phyloP scores from a whole-genome alignment of 2,888 invertebrate species.

The Oxyteleia sp. region DNA sequence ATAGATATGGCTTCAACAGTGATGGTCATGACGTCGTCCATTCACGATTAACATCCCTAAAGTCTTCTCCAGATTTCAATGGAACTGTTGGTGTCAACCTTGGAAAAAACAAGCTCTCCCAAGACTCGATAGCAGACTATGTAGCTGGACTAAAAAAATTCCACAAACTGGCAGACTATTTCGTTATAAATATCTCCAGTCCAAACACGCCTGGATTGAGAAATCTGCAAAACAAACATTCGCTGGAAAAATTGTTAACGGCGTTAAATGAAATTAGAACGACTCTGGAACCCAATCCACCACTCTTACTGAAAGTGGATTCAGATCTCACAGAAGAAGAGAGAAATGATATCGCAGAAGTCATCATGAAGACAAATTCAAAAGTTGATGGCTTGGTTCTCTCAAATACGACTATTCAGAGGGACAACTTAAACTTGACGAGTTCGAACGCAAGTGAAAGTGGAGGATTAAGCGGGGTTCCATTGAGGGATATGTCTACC shows the following conservation, averaged over 20 bases:
- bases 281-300: constrained; percentile 89
- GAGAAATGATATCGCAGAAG: constrained; percentile 93
- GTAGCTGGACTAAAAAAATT: constrained; percentile 95
- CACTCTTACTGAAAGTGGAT: constrained; percentile 97
- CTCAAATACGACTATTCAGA: constrained; percentile 95
- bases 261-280: constrained; percentile 90
- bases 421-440: constrained; percentile 90
- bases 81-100: constrained; percentile 96
- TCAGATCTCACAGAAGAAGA: constrained; percentile 95
- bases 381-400: constrained; percentile 97
- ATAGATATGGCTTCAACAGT: constrained; percentile 99
- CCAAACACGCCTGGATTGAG: constrained; percentile 98
- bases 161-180: constrained; percentile 95
- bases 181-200: constrained; percentile 97
- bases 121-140: constrained; percentile 93
- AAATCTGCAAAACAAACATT: constrained; percentile 93
- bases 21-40: constrained; percentile 95
- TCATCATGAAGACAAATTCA: constrained; percentile 90
- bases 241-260: constrained; percentile 91
- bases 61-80: constrained; percentile 88
- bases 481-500: constrained; percentile 93
- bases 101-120: constrained; percentile 97
- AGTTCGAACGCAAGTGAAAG: constrained; percentile 90
- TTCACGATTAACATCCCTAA: constrained; percentile 90
- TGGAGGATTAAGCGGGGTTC: constrained; percentile 98